phyloP scores from a whole-genome alignment of 35 echinoderm and acorn worm genomes.

The Chiridota heheva region DNA sequence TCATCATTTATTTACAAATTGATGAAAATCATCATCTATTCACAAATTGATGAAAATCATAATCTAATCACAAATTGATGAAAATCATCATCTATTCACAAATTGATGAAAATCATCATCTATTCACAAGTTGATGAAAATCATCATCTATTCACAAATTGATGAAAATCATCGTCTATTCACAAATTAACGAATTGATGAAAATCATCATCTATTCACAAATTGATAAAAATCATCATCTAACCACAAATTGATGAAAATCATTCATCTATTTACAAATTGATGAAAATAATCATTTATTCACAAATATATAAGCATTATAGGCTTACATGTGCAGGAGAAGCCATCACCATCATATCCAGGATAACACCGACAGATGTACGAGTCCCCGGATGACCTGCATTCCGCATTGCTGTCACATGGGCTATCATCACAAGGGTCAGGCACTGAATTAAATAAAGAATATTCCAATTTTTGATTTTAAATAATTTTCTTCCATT shows the following conservation, averaged over 20 bases:
- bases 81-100: too few species aligned
- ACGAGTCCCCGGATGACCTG: conserved; percentile 1
- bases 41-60: too few species aligned
- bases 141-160: too few species aligned
- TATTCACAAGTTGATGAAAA: too few species aligned
- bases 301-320: background rate
- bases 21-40: too few species aligned
- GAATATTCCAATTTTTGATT: too few species aligned
- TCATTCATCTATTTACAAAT: background rate
- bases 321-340: conserved; percentile 33
- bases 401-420: conserved; percentile 38
- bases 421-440: conserved; percentile 1
- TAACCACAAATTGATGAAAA: background rate
- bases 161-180: background rate
- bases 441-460: too few species aligned
- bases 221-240: background rate
- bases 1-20: too few species aligned
- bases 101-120: too few species aligned
- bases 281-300: background rate
- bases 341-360: conserved; percentile 53
- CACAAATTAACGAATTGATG: background rate
- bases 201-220: background rate
- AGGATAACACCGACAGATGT: conserved; percentile 36
- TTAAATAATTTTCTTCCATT: too few species aligned
- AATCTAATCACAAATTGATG: too few species aligned